Conservation (phyloP, 2,888 invertebrate genomes). For the Agrochola macilenta region DNA sequence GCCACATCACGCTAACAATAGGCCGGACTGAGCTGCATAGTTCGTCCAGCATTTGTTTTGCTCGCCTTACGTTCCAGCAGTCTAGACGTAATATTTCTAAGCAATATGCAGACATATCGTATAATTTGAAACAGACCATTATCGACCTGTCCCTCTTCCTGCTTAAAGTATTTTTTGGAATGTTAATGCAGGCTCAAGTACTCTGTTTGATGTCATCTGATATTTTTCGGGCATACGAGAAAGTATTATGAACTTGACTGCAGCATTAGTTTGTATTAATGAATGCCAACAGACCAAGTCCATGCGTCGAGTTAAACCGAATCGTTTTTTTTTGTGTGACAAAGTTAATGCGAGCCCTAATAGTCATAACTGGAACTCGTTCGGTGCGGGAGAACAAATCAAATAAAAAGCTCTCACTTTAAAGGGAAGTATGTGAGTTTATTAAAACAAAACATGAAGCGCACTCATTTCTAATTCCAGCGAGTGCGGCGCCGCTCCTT, state of each 20-base stretch:
- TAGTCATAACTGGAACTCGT: slow-evolving; percentile 65
- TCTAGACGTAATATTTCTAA: slow-evolving; percentile 89
- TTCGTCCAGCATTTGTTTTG: slow-evolving; percentile 81
- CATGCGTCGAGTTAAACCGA: slow-evolving; percentile 30
- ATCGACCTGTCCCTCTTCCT: slow-evolving; percentile 37
- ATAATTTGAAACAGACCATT: slow-evolving; percentile 71
- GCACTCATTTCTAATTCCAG: slow-evolving; percentile 86
- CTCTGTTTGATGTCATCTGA: slow-evolving; percentile 37
- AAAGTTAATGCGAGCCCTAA: slow-evolving; percentile 60
- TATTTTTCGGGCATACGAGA: slow-evolving; percentile 34
- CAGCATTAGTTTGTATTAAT: slow-evolving; percentile 40
- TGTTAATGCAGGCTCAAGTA: slow-evolving; percentile 28
- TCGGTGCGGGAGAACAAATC: slow-evolving; percentile 71
- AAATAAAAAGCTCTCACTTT: slow-evolving; percentile 85
- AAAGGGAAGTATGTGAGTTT: slow-evolving; percentile 85
- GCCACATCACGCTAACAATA: slow-evolving; percentile 88
- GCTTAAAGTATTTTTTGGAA: slow-evolving; percentile 34
- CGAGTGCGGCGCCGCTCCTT: slow-evolving; percentile 80
- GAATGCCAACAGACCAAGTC: slow-evolving; percentile 41
- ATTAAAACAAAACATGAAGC: slow-evolving; percentile 87
- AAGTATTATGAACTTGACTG: slow-evolving; percentile 24
- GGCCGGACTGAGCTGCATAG: slow-evolving; percentile 78
- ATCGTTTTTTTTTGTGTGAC: slow-evolving; percentile 48
- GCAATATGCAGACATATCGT: slow-evolving; percentile 77
- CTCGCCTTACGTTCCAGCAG: slow-evolving; percentile 84